phyloP scores from a whole-genome alignment of 2,797 vertebrate genomes.

The Phoeniculus purpureus region DNA sequence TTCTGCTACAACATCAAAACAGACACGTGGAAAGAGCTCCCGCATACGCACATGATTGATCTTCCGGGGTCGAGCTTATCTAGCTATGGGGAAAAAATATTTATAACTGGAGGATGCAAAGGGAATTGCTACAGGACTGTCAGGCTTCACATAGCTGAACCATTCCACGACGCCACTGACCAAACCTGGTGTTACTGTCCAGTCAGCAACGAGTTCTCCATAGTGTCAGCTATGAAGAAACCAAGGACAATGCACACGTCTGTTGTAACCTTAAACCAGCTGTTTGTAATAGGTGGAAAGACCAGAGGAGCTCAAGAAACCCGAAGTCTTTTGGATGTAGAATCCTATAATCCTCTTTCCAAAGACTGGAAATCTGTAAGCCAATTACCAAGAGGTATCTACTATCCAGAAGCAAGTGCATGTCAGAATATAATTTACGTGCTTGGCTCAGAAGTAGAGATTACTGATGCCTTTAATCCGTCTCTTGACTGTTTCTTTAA shows the following conservation, averaged over 20 bases:
- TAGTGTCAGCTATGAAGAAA: conserved; percentile 86
- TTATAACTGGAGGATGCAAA: conserved; percentile 92
- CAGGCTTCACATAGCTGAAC: conserved; percentile 90
- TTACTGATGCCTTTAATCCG: conserved; percentile 94
- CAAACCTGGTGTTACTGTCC: conserved; percentile 96
- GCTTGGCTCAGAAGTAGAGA: conserved; percentile 93
- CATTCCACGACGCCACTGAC: conserved; percentile 89
- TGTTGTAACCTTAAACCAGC: conserved; percentile 84
- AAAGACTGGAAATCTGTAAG: conserved; percentile 89
- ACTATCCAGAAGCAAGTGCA: conserved; percentile 91
- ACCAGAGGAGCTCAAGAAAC: conserved; percentile 83
- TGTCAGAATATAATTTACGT: conserved; percentile 91
- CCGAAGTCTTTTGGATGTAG: conserved; percentile 88
- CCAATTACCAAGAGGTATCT: conserved; percentile 89
- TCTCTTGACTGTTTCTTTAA: conserved; percentile 94
- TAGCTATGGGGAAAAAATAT: conserved; percentile 93
- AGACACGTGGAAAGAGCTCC: conserved; percentile 89
- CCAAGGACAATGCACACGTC: conserved; percentile 94
- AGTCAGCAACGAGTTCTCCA: conserved; percentile 81
- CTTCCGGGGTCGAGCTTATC: conserved; percentile 90
- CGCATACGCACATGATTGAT: conserved; percentile 81
- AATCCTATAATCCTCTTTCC: conserved; percentile 89
- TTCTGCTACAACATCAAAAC: conserved; percentile 93
- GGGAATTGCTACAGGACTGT: conserved; percentile 88
- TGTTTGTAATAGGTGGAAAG: conserved; percentile 94